Evolutionary conservation across 2,113 vertebrate genomes (phyloP).

Genomic region (Oryzias javanicus): DNA sequence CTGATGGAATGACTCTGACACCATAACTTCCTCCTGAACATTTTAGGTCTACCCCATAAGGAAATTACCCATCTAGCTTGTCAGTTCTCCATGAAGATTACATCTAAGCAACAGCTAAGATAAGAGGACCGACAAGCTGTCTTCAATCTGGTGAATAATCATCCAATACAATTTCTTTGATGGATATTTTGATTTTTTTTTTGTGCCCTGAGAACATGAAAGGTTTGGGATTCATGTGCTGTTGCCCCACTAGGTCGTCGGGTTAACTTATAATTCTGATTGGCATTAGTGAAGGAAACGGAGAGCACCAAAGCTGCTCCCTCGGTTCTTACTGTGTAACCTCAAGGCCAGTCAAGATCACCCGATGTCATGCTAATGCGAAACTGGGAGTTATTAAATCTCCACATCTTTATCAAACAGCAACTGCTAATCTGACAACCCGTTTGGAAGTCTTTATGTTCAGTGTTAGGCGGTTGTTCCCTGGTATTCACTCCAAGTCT

Average conservation of each 20-base stretch:
- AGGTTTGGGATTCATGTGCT: constrained; percentile 1
- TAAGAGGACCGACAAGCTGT: constrained; percentile 3
- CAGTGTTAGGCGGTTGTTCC: constrained; percentile 2
- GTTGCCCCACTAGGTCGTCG: constrained; percentile 1
- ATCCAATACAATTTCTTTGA: constrained; percentile 7
- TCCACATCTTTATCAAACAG: constrained; percentile 41
- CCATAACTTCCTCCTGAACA: constrained; percentile 23
- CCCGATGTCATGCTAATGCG: constrained; percentile 33
- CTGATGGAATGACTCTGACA: constrained; percentile 45
- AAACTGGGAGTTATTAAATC: constrained; percentile 31
- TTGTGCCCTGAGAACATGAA: neutral
- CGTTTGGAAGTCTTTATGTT: constrained; percentile 29
- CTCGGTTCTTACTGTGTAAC: neutral
- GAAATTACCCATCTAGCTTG: constrained; percentile 47
- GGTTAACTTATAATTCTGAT: constrained; percentile 11
- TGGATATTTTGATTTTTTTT: neutral
- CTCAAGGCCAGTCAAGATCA: constrained; percentile 25
- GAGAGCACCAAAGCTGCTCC: constrained; percentile 4
- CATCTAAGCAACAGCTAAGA: constrained; percentile 42
- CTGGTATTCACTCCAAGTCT: too few relatives aligned
- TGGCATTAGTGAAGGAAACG: constrained; percentile 12
- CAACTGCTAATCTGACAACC: constrained; percentile 29
- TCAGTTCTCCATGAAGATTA: constrained; percentile 44
- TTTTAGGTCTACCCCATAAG: constrained; percentile 32
- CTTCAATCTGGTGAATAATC: constrained; percentile 11